Evolutionary conservation across 2,888 invertebrate genomes (phyloP).

Genomic region (Lycophotia porphyrea): DNA sequence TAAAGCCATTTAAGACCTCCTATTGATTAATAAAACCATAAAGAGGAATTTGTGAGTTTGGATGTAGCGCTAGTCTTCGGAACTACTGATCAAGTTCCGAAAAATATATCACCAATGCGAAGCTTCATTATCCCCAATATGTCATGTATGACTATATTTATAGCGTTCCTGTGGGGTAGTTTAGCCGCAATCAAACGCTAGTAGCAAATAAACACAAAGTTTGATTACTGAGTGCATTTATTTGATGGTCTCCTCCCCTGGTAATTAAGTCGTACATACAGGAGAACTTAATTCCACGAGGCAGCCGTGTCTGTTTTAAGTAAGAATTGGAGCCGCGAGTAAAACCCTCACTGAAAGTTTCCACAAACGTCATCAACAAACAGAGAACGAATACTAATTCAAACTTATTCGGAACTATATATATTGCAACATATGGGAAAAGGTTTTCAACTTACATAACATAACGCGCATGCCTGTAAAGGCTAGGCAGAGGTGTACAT

Average conservation of each 20-base stretch:
- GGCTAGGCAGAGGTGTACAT: too few species aligned
- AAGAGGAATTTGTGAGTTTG: too few species aligned
- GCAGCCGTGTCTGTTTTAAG: conserved; percentile 23
- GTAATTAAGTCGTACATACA: conserved; percentile 24
- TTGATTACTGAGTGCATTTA: conserved; percentile 12
- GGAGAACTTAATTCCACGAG: conserved; percentile 25
- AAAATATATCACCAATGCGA: neutral
- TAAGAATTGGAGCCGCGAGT: conserved; percentile 22
- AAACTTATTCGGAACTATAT: neutral
- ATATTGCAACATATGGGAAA: neutral
- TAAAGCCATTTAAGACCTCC: too few species aligned
- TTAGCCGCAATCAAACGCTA: neutral
- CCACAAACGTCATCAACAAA: conserved; percentile 42
- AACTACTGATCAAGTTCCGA: neutral
- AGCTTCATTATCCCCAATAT: neutral
- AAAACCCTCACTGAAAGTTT: conserved; percentile 7
- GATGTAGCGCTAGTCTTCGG: neutral
- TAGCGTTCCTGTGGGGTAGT: neutral
- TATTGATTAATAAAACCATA: too few species aligned
- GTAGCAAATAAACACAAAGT: neutral
- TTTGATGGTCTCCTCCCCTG: neutral
- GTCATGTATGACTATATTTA: neutral
- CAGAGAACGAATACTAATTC: conserved; percentile 6
- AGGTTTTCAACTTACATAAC: neutral
- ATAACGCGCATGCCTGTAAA: neutral